These are phyloP conservation scores for Dallia pectoralis DNA, from an alignment of 2,797 vertebrate species.

Conservation along the genomic window DNA sequence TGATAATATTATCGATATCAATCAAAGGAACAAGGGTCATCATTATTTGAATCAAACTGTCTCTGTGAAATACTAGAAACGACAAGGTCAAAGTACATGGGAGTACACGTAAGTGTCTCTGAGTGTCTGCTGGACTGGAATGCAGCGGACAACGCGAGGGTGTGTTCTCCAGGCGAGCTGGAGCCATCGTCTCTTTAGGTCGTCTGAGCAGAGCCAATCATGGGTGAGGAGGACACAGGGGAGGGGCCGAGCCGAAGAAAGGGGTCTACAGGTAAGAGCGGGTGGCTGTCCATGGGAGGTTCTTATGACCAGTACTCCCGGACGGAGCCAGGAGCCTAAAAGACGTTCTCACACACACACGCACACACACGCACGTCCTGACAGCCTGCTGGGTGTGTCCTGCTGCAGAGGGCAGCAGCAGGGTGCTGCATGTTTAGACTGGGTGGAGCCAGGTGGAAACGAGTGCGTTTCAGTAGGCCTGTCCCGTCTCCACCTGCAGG, in stretches of 20 bases:
- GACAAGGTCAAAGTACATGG: constrained; percentile 67
- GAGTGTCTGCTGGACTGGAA: constrained; percentile 54
- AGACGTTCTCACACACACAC: constrained; percentile 28
- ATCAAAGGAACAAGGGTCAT: constrained; percentile 60
- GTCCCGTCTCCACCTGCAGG: constrained; percentile 89
- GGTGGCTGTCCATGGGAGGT: constrained; percentile 36
- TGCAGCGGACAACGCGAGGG: constrained; percentile 48
- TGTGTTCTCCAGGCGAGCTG: constrained; percentile 36
- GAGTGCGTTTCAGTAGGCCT: constrained; percentile 83
- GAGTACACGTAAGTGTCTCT: constrained; percentile 62
- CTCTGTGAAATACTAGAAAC: constrained; percentile 76
- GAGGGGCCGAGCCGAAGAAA: constrained; percentile 24
- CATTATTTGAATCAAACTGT: constrained; percentile 69
- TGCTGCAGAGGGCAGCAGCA: constrained; percentile 22
- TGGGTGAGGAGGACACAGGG: constrained; percentile 20
- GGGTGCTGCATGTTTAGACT: constrained; percentile 42
- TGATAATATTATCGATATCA: constrained; percentile 75
- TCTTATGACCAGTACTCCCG: constrained; percentile 33
- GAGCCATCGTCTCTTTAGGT: constrained; percentile 29
- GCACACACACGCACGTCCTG: constrained; percentile 36
- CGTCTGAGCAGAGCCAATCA: constrained; percentile 37
- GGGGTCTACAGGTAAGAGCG: no score
- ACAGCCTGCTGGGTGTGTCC: neutral
- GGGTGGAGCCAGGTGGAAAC: constrained; percentile 39
- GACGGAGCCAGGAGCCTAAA: constrained; percentile 12